These are phyloP conservation scores for Liasis olivaceus DNA, from an alignment of 2,797 vertebrate genomes.

Conservation along the genomic window DNA sequence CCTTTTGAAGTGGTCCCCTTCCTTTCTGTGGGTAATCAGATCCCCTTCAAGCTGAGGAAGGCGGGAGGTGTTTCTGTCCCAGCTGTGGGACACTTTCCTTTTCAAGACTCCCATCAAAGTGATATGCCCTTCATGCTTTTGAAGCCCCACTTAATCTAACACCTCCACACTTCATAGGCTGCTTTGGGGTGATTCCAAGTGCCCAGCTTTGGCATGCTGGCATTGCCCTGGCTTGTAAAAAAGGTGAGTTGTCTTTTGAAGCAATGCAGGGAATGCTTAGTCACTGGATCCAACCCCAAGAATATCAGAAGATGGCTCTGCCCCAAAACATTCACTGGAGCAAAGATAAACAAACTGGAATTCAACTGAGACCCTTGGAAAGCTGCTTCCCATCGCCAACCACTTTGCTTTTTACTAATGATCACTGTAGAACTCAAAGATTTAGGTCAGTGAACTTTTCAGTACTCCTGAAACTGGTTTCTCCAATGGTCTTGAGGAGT, in stretches of 20 bases:
- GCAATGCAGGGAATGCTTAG: neutral
- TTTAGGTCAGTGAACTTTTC: neutral
- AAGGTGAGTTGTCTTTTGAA: neutral
- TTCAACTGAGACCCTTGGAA: neutral
- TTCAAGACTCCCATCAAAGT: constrained; percentile 29
- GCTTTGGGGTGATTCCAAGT: neutral
- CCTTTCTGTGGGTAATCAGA: neutral
- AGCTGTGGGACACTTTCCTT: neutral
- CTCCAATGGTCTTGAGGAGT: neutral
- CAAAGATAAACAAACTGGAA: constrained; percentile 13
- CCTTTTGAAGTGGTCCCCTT: neutral
- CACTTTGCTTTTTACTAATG: neutral
- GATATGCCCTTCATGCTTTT: neutral
- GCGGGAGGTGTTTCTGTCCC: constrained; percentile 13
- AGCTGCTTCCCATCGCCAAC: neutral
- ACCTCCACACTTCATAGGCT: neutral
- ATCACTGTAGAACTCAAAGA: neutral
- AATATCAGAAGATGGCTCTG: neutral
- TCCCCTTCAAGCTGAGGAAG: neutral
- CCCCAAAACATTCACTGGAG: neutral
- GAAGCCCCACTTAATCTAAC: neutral
- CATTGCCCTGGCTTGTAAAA: neutral
- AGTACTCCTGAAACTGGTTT: neutral
- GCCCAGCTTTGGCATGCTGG: neutral
- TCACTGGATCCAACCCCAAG: neutral